Evolutionary conservation across 2,888 invertebrate genomes (phyloP), one percentile per base, ranked within the genome.

Genomic region (Exephanes ischioxanthus): DNA sequence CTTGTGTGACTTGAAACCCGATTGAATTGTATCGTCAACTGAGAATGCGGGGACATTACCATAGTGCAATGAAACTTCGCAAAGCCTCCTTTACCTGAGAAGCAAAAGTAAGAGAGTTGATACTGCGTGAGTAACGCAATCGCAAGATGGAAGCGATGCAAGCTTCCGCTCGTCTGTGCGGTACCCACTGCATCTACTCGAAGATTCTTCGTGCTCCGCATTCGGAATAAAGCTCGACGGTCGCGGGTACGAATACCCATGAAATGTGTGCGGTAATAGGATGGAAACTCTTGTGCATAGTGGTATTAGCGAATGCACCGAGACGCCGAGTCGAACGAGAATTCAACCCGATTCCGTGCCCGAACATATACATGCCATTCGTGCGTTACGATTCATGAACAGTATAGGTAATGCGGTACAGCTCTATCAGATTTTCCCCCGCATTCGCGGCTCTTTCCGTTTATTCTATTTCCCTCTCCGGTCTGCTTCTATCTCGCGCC

Each of bases 221-320:
- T 55, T 55, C 19, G 22, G 14, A 55, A 55, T 55, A 55, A 22
- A 11, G 55, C 55, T 22, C 53, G 19, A 9, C 9, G 55, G 22
- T 55, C 22, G n/a, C 58, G 9, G 58, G 16, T 58, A 58, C 58
- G 58, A 26, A 58, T 26, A n/a, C 22, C 26, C 22, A 75, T 51
- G 45, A 51, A 81, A 81, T 58, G 68, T 73, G 45, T 7, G 37
- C 58, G 48, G n/a, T 55, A 75, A n/a, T 48, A 33, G 11, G 66
- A 67, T 67, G 73, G 73, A 63, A 51, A 66, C 45, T 80, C 30
- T 30, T 26, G 67, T 55, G 58, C 68, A 68, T 68, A 80, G 68
- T 68, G 75, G 58, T 81, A 26, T 68, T 68, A 81, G 67, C 55
- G 75, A 81, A 81, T 81, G 63, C 67, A 26, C 66, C 48, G 75